Conservation (phyloP, 2,113 vertebrate species). For the Suncus etruscus region DNA sequence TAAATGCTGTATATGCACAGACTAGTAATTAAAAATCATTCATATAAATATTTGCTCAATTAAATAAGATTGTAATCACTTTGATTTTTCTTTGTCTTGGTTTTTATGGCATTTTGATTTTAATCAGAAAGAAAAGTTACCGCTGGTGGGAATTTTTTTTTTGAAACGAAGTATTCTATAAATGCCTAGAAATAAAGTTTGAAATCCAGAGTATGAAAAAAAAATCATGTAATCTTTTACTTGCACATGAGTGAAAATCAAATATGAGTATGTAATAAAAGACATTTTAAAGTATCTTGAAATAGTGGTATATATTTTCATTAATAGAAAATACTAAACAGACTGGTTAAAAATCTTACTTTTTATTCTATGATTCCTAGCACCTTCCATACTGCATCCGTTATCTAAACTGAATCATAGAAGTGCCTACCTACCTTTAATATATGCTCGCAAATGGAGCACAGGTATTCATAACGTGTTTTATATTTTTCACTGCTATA, state of each 20-base stretch:
- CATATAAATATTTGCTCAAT: constrained; percentile 49
- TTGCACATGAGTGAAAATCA: constrained; percentile 30
- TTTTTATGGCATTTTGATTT: constrained; percentile 17
- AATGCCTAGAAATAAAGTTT: constrained; percentile 11
- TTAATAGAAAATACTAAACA: constrained; percentile 21
- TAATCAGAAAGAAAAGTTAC: constrained; percentile 51
- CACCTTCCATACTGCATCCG: not conserved
- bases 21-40: constrained; percentile 45
- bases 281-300: constrained; percentile 47
- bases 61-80: constrained; percentile 64
- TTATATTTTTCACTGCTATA: constrained; percentile 42
- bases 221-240: not conserved
- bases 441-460: constrained; percentile 26
- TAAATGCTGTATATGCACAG: constrained; percentile 70
- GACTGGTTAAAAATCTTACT: not conserved
- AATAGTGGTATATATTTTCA: constrained; percentile 55
- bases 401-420: not conserved
- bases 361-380: not conserved
- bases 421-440: not conserved
- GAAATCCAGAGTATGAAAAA: constrained; percentile 43
- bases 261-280: constrained; percentile 39
- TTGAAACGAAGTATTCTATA: constrained; percentile 58
- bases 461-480: constrained; percentile 33
- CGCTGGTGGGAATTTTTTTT: constrained; percentile 1
- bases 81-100: not conserved